Conservation (phyloP, 1,140 invertebrate genomes). For the Drosophila ercepeae region DNA sequence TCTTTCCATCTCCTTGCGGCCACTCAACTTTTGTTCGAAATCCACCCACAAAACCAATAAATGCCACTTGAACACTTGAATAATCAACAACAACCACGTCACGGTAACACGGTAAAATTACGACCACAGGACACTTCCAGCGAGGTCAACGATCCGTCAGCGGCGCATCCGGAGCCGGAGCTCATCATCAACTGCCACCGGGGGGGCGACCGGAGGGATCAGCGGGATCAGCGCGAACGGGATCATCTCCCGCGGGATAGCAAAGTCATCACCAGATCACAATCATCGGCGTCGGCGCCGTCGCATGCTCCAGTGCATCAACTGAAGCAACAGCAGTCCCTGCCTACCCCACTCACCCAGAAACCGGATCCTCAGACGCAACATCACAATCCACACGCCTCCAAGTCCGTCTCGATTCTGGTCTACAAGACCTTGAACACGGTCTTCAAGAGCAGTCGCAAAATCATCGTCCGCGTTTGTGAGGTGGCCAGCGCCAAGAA, state of each 20-base stretch:
- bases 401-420: conserved; percentile 80
- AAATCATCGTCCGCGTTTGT: conserved; percentile 83
- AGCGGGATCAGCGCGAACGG: conserved; percentile 49
- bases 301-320: conserved; percentile 75
- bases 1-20: conserved; percentile 72
- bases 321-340: conserved; percentile 79
- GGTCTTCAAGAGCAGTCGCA: conserved; percentile 83
- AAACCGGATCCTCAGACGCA: conserved; percentile 37
- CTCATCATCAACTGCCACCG: conserved; percentile 67
- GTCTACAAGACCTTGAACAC: conserved; percentile 83
- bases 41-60: conserved; percentile 31
- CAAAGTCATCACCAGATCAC: conserved; percentile 80
- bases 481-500: conserved; percentile 83
- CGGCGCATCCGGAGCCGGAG: conserved; percentile 70
- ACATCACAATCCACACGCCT: conserved; percentile 60
- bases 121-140: conserved; percentile 68
- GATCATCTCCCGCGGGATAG: conserved; percentile 42
- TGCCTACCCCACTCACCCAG: conserved; percentile 66
- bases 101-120: conserved; percentile 19
- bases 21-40: conserved; percentile 67
- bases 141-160: conserved; percentile 50
- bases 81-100: conserved; percentile 27
- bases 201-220: conserved; percentile 31
- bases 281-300: conserved; percentile 78
- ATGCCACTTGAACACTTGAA: conserved; percentile 20